Percentiles rank a stretch among this genome's conserved stretches.
These are phyloP conservation scores for Teinopalpus imperialis DNA, from an alignment of 2,888 invertebrate species.

Conservation along the genomic window DNA sequence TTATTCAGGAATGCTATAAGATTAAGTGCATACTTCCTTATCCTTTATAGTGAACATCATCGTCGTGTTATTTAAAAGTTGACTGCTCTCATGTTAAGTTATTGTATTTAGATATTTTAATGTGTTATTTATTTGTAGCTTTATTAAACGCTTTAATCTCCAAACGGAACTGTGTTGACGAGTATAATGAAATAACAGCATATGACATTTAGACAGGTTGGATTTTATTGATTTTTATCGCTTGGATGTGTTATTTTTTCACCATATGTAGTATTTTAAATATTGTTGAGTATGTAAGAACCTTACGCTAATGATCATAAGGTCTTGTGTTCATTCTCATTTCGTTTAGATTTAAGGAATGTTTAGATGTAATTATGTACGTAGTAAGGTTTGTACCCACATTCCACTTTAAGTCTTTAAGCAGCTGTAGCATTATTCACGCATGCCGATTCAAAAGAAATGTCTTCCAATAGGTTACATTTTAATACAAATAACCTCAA, in stretches of 20 bases:
- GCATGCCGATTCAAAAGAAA: constrained; percentile 57
- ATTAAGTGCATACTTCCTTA: constrained; percentile 31
- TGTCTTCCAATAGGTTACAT: constrained; percentile 78
- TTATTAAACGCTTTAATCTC: constrained; percentile 72
- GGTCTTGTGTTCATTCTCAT: constrained; percentile 56
- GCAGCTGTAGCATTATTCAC: constrained; percentile 34
- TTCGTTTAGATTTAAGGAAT: constrained; percentile 39
- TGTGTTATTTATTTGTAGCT: constrained; percentile 81
- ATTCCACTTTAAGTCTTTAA: constrained; percentile 53
- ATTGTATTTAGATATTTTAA: constrained; percentile 80
- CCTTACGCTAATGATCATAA: constrained; percentile 32
- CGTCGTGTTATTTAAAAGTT: constrained; percentile 65
- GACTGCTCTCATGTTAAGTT: constrained; percentile 78
- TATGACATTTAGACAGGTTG: constrained; percentile 65
- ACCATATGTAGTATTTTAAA: constrained; percentile 39
- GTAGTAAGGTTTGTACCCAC: constrained; percentile 39
- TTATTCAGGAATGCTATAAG: too few relatives aligned
- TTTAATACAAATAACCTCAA: constrained; percentile 35
- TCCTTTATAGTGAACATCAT: constrained; percentile 37
- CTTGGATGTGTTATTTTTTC: constrained; percentile 51
- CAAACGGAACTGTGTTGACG: constrained; percentile 53
- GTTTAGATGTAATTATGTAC: constrained; percentile 34
- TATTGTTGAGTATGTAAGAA: constrained; percentile 45
- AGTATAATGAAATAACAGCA: constrained; percentile 53
- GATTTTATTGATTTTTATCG: constrained; percentile 57